Base-by-base conservation (phyloP, 2,113 vertebrate species). In the Grallaria varia region DNA sequence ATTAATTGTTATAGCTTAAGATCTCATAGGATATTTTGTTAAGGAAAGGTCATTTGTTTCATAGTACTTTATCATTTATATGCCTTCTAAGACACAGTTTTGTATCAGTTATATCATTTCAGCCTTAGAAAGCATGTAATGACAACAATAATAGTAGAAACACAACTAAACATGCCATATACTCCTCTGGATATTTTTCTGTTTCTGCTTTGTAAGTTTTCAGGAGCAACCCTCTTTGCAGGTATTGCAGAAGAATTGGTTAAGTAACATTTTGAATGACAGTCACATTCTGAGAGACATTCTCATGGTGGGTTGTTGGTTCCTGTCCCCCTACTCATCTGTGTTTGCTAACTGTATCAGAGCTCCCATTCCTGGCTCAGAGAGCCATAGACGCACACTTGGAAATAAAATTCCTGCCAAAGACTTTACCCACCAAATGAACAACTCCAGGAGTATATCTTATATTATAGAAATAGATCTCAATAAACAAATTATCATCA, bases 1-100 rank as follows among this genome's bases (percentile, higher is more conserved):
- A 64, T 73, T 93, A 56, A 42, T 18, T 78, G 39, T 71, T 94
- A 39, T 6, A 67, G 10, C 33, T 84, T 87, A 89, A 84, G 47
- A 89, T 75, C 89, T 93, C 74, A 56, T 13, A 39, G 31, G 20
- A 55, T 89, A 84, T 89, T 95, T 95, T 87, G 50, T 80, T 78
- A 94, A 55, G 72, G 78, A 93, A 96, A 94, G 47, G 87, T 75
- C 35, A 64, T 63, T 73, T 55, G 9, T 67, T 84, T 84, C 28
- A 47, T 37, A 39, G 59, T 81, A 24, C 35, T 96, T 77, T 63
- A 63, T 87, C 25, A 81, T 78, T 95, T 92, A 50, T 74, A 71
- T 66, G 3, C n/a, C 42, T 87, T 84, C n/a, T 62, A 74, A 75
- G 63, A 49, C 33, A 60, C 1, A 3, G 1, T 31, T 71, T 80